phyloP scores from a whole-genome alignment of 2,113 vertebrate species.

The Athene cunicularia region DNA sequence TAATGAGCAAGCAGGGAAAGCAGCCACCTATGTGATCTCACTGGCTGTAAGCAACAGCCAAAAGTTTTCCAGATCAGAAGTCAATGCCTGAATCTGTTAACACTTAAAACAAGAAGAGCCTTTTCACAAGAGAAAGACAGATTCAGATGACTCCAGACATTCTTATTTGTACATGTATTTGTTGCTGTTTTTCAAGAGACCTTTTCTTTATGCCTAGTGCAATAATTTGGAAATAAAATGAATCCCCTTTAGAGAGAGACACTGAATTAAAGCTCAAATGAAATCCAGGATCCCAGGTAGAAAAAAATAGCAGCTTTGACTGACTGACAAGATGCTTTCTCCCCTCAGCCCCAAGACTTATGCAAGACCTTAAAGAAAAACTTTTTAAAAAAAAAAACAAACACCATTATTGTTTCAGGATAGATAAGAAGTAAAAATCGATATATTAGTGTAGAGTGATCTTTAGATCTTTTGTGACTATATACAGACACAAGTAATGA shows the following conservation, averaged over 20 bases:
- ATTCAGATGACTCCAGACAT: neutral
- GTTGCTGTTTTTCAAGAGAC: neutral
- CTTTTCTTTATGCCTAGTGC: neutral
- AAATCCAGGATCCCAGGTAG: neutral
- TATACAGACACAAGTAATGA: neutral
- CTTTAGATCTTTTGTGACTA: neutral
- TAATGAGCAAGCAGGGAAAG: neutral
- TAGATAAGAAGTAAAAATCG: neutral
- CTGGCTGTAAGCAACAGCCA: neutral
- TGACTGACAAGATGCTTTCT: neutral
- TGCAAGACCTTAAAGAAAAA: neutral
- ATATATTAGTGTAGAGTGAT: neutral
- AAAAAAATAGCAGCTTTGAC: neutral
- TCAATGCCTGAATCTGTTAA: neutral
- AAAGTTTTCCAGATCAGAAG: neutral
- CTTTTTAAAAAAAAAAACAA: neutral
- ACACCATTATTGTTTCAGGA: neutral
- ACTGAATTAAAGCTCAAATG: neutral
- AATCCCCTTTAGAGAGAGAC: neutral
- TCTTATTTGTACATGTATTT: neutral
- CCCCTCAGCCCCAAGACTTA: neutral
- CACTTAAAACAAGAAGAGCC: neutral
- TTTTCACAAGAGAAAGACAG: neutral
- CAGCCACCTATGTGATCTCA: neutral
- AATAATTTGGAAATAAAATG: neutral